Evolutionary conservation across 2,888 invertebrate species (phyloP).

Genomic region (Cremastinae sp.): DNA sequence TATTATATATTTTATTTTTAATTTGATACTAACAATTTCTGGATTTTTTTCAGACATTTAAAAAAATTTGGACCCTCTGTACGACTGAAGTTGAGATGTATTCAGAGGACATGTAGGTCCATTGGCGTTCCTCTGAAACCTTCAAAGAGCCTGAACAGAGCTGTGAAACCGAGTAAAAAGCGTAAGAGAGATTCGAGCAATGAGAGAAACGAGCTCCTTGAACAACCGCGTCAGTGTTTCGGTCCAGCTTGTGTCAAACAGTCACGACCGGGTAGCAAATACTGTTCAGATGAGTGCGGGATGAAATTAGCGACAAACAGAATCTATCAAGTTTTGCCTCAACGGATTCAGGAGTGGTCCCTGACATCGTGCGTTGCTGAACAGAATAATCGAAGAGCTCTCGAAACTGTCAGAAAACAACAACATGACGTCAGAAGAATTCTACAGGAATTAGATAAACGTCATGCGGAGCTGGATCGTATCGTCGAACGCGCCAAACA

Average conservation of each 20-base stretch:
- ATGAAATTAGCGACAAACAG: slow-evolving; percentile 91
- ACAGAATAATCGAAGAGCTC: slow-evolving; percentile 86
- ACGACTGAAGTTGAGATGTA: slow-evolving; percentile 82
- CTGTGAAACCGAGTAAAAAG: slow-evolving; percentile 74
- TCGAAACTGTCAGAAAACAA: slow-evolving; percentile 89
- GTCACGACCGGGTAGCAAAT: slow-evolving; percentile 92
- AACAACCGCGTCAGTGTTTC: slow-evolving; percentile 89
- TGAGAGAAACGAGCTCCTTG: slow-evolving; percentile 75
- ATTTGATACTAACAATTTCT: background rate
- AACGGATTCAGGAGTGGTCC: slow-evolving; percentile 96
- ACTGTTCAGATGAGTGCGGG: slow-evolving; percentile 96
- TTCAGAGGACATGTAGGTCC: slow-evolving; percentile 81
- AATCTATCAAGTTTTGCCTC: slow-evolving; percentile 92
- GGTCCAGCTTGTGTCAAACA: slow-evolving; percentile 93
- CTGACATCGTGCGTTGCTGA: slow-evolving; percentile 93
- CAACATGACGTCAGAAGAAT: slow-evolving; percentile 89
- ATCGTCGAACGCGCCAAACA: slow-evolving; percentile 90
- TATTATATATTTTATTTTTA: too few species aligned
- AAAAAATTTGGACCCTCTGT: slow-evolving; percentile 82
- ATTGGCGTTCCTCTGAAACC: slow-evolving; percentile 76
- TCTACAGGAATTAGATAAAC: slow-evolving; percentile 89
- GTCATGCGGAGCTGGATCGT: slow-evolving; percentile 89
- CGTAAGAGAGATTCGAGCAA: slow-evolving; percentile 76
- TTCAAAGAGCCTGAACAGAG: slow-evolving; percentile 75
- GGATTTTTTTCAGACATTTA: slow-evolving; percentile 79